These are phyloP conservation scores for Pluvianellus socialis DNA, from an alignment of 2,113 vertebrate species.

Conservation along the genomic window DNA sequence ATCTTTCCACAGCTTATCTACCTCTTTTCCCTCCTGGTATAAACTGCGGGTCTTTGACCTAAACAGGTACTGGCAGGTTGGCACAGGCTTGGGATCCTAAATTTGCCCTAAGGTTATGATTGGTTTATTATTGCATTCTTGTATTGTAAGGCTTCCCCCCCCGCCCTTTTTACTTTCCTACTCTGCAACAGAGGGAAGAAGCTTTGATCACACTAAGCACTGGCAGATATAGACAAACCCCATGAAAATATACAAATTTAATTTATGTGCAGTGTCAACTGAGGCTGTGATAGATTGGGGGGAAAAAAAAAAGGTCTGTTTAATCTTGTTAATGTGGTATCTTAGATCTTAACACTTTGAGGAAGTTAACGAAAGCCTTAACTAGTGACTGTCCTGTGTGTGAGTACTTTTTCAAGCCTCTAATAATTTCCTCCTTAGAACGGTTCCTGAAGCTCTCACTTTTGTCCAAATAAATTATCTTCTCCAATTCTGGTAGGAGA, in stretches of 20 bases:
- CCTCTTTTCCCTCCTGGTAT: not conserved
- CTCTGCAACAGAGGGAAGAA: not conserved
- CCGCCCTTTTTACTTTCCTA: not conserved
- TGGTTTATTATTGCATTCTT: not conserved
- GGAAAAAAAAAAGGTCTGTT: not conserved
- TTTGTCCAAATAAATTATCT: not conserved
- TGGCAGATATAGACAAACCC: not conserved
- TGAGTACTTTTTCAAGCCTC: not conserved
- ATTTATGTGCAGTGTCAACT: not conserved
- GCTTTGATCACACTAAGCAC: not conserved
- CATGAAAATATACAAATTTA: not conserved
- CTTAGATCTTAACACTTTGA: constrained; percentile 22
- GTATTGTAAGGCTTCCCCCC: not conserved
- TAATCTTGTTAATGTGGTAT: constrained; percentile 18
- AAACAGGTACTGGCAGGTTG: not conserved
- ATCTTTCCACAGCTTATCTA: not conserved
- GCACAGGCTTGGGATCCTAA: not conserved
- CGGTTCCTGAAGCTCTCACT: not conserved
- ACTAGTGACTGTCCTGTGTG: not conserved
- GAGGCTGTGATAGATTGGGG: not conserved
- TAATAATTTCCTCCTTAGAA: not conserved
- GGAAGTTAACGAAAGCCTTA: constrained; percentile 19
- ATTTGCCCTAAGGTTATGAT: not conserved
- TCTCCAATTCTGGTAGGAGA: not conserved
- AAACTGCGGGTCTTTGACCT: not conserved